phyloP scores from a whole-genome alignment of 2,888 invertebrate species.

The Torymus tubicola region DNA sequence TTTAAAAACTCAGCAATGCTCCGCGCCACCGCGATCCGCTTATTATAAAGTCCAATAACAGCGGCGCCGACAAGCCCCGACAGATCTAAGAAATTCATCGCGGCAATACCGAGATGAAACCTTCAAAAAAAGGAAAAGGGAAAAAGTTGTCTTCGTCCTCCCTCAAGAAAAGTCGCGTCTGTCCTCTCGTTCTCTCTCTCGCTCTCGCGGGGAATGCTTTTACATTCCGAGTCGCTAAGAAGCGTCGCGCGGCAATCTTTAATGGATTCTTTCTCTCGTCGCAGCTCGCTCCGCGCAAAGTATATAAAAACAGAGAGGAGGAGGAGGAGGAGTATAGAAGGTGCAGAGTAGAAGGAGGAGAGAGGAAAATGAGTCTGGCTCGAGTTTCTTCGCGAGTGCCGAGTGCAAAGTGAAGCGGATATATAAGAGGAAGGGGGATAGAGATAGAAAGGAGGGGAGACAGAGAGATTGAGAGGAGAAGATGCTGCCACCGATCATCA shows the following conservation, averaged over 20 bases:
- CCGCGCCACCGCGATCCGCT: conserved; percentile 12
- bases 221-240: conserved; percentile 11
- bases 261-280: conserved; percentile 52
- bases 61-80: neutral
- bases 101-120: conserved; percentile 9
- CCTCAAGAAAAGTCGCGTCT: neutral
- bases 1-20: no score
- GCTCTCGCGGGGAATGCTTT: conserved; percentile 7
- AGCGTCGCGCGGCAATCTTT: conserved; percentile 33
- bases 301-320: neutral
- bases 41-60: conserved; percentile 29
- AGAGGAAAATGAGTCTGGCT: conserved; percentile 48
- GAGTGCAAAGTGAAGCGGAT: neutral
- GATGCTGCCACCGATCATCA: conserved; percentile 74
- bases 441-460: neutral
- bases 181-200: no score
- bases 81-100: conserved; percentile 33
- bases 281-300: conserved; percentile 9
- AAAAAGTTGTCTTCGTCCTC: neutral
- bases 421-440: neutral
- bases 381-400: conserved; percentile 43
- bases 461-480: conserved; percentile 27
- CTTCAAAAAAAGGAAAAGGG: neutral
- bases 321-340: neutral
- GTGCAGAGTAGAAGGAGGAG: neutral